Evolutionary conservation across 2,888 invertebrate species (phyloP).

Genomic region (Physocephala rufipes): DNA sequence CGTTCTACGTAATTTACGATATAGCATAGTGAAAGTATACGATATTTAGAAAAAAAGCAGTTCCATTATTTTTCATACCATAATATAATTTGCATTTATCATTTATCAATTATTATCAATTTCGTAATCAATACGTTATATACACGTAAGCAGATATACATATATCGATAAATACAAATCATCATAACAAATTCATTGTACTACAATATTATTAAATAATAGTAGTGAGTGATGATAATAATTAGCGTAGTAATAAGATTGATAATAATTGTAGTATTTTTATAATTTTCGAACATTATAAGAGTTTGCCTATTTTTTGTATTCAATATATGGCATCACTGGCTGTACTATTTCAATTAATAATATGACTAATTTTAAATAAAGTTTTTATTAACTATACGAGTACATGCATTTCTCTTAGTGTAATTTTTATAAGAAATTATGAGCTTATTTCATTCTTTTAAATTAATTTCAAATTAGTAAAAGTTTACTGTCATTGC

Average conservation of each 20-base stretch:
- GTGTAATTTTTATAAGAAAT: conserved; percentile 4
- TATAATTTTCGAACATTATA: neutral
- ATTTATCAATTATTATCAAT: conserved; percentile 23
- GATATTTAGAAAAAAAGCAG: conserved; percentile 37
- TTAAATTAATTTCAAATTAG: neutral
- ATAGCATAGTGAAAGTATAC: conserved; percentile 26
- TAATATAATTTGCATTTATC: conserved; percentile 52
- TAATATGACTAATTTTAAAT: conserved; percentile 13
- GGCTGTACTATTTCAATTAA: neutral
- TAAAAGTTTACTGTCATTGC: neutral
- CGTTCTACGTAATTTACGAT: conserved; percentile 1
- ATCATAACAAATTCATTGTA: conserved; percentile 13
- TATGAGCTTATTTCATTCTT: neutral
- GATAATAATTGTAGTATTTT: conserved; percentile 28
- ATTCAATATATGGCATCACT: too few species aligned
- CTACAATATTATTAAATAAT: too few species aligned
- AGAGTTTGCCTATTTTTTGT: conserved; percentile 5
- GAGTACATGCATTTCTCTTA: conserved; percentile 32
- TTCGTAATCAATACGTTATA: conserved; percentile 47
- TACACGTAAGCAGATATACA: conserved; percentile 32
- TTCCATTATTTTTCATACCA: conserved; percentile 50
- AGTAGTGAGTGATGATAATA: too few species aligned
- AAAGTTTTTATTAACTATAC: conserved; percentile 32
- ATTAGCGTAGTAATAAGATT: conserved; percentile 12
- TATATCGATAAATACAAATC: conserved; percentile 29